Conservation (phyloP, 2,797 vertebrate genomes). For the Halcyon leucocephala region DNA sequence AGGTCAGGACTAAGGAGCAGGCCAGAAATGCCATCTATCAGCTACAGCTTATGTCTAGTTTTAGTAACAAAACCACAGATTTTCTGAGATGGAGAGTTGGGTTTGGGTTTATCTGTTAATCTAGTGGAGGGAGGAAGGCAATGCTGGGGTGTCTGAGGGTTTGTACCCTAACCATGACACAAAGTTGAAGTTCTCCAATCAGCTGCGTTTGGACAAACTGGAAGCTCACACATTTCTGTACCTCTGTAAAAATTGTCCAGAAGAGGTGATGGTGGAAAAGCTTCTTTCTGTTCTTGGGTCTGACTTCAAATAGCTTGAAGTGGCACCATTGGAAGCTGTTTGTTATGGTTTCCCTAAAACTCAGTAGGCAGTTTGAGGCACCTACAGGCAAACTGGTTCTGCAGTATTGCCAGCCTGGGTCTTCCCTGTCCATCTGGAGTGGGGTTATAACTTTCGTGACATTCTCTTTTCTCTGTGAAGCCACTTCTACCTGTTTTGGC, state of each 20-base stretch:
- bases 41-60: background rate
- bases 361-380: background rate
- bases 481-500: background rate
- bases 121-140: background rate
- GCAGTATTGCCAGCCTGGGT: background rate
- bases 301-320: background rate
- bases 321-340: background rate
- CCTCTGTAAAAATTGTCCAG: background rate
- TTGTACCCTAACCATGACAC: background rate
- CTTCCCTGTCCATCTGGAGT: background rate
- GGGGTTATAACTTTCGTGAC: background rate
- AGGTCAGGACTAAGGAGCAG: slow-evolving; percentile 76
- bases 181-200: background rate
- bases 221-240: background rate
- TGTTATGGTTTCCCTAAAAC: background rate
- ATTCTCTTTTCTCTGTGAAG: background rate
- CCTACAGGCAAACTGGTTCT: background rate
- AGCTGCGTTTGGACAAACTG: background rate
- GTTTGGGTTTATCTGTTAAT: background rate
- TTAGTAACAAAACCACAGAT: background rate
- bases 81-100: background rate
- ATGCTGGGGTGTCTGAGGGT: background rate
- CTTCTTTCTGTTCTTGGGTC: background rate
- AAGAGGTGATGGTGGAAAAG: background rate
- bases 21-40: background rate